These are phyloP conservation scores for Rhagonycha lutea DNA, from an alignment of 2,888 invertebrate genomes.

Conservation along the genomic window DNA sequence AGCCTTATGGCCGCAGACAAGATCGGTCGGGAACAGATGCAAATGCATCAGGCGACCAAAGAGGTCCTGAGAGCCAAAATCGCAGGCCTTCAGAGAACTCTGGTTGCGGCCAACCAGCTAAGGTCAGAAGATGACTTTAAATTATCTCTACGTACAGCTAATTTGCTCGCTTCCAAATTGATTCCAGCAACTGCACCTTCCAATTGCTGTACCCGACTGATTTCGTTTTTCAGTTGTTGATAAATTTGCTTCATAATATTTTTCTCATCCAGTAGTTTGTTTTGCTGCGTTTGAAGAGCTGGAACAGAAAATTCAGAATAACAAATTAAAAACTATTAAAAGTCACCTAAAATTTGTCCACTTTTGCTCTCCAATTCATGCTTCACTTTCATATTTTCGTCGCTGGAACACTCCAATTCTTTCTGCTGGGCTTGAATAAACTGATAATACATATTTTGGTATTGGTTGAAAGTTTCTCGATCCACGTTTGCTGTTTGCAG, in stretches of 20 bases:
- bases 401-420: slow-evolving; percentile 39
- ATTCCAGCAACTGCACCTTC: slow-evolving; percentile 45
- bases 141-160: slow-evolving; percentile 40
- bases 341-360: slow-evolving; percentile 40
- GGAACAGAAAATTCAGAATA: slow-evolving; percentile 10
- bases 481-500: slow-evolving; percentile 32
- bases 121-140: no score
- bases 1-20: no score
- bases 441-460: slow-evolving; percentile 38
- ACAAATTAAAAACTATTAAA: background rate
- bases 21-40: no score
- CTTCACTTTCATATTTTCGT: slow-evolving; percentile 37
- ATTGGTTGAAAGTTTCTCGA: slow-evolving; percentile 29
- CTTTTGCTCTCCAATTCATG: slow-evolving; percentile 44
- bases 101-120: no score
- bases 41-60: no score
- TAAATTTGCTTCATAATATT: slow-evolving; percentile 47
- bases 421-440: slow-evolving; percentile 40
- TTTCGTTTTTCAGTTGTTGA: slow-evolving; percentile 46
- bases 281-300: slow-evolving; percentile 47
- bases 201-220: slow-evolving; percentile 43
- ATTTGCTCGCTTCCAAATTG: slow-evolving; percentile 47
- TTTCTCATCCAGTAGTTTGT: slow-evolving; percentile 49
- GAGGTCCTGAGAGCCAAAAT: no score
- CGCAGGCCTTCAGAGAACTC: no score